Base-by-base conservation (phyloP, 2,797 vertebrate genomes). In the Mormyrus hasselquistii region DNA sequence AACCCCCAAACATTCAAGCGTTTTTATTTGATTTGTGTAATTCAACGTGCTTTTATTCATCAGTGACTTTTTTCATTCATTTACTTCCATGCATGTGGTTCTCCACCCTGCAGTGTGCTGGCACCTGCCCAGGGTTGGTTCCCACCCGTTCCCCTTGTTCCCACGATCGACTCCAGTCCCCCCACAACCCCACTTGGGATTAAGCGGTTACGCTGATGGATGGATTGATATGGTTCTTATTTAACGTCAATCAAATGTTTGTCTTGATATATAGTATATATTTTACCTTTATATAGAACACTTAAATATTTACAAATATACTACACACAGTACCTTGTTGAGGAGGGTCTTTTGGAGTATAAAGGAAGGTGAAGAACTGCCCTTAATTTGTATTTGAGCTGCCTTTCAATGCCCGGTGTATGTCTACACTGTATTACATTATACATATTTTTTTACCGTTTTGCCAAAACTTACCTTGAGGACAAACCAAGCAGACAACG, bases 401-500 rank as follows among this genome's bases (percentile, higher is more conserved):
- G 47, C 52, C 52, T 57, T n/a, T 57, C 55, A 57, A 7, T 57
- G 16, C 55, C 19, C 0, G 19, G 55, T 57, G 55, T n/a, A 57
- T n/a, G 19, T 8, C 19, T 57, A 57, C 19, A n/a, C 19, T n/a
- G 55, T n/a, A 57, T 57, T 7, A n/a, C 55, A n/a, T 57, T 57
- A 59, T 57, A n/a, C n/a, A 19, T n/a, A 6, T 57, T 0, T 44
- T 7, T n/a, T n/a, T 5, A 62, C 22, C 16, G 0, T 9, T 9
- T 25, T 65, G 22, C 8, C 0, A 9, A 62, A 62, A 25, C 55
- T 57, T n/a, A 98, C 97, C 95, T 98, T 98, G 84, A 98, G 91
- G 49, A 97, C 95, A 93, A 98, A 98, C 97, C 98, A 99, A 87
- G 95, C 97, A 0, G 97, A 96, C 91, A 98, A 87, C 6, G 98